phyloP scores from a whole-genome alignment of 2,888 invertebrate species.

The Macropis europaea region DNA sequence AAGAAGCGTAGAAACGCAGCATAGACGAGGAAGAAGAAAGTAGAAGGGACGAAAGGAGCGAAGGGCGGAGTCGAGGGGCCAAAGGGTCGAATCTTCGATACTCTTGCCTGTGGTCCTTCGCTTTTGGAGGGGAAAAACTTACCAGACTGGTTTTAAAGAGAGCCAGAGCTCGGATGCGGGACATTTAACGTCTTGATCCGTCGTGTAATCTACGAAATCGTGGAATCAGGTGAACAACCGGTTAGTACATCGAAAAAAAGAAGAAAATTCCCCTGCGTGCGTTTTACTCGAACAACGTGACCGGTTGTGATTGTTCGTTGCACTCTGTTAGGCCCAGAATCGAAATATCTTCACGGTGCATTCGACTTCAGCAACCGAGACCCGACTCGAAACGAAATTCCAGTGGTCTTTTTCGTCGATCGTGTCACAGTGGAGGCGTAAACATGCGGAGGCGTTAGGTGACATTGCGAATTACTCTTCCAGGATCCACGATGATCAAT shows the following conservation, averaged over 20 bases:
- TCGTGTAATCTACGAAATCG: constrained; percentile 32
- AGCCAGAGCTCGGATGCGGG: constrained; percentile 38
- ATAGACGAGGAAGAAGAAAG: not conserved
- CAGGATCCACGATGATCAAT: no score
- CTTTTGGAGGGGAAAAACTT: constrained; percentile 55
- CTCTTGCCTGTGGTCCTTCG: constrained; percentile 39
- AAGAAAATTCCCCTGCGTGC: no score
- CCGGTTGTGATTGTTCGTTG: no score
- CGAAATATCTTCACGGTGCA: no score
- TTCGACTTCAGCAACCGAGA: no score
- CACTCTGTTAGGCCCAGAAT: no score
- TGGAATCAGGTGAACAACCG: constrained; percentile 15
- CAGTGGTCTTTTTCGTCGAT: no score
- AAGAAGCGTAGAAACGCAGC: not conserved
- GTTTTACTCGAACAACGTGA: no score
- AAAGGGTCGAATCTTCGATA: constrained; percentile 31
- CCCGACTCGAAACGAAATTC: no score
- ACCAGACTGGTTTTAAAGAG: constrained; percentile 71
- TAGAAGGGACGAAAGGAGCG: constrained; percentile 8
- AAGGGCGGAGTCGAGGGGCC: not conserved
- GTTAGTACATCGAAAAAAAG: not conserved
- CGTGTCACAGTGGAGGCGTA: no score
- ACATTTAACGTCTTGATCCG: constrained; percentile 53
- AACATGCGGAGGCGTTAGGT: no score
- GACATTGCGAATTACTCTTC: no score